Conservation (phyloP, 1,140 invertebrate genomes). For the Battus philenor region DNA sequence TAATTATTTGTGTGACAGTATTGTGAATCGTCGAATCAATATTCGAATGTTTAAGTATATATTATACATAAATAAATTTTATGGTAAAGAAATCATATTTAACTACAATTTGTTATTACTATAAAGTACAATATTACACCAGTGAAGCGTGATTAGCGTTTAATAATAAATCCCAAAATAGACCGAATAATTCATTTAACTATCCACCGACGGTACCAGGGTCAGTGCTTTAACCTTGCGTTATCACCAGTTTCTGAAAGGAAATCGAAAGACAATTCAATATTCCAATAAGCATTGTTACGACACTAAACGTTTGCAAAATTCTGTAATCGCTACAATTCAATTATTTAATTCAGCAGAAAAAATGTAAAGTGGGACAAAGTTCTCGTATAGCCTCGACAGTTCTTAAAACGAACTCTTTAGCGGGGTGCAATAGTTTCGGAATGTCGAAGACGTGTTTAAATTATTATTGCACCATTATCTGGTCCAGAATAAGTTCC, state of each 20-base stretch:
- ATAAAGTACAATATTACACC: no score
- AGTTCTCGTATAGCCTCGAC: no score
- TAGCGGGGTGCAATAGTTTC: conserved; percentile 1
- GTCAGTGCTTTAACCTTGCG: conserved; percentile 20
- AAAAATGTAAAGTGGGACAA: conserved; percentile 2
- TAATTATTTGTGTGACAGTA: no score
- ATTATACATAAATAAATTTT: no score
- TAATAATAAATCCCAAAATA: conserved; percentile 9
- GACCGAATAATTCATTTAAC: background rate
- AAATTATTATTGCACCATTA: conserved; percentile 4
- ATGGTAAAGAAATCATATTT: no score
- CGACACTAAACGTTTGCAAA: conserved; percentile 9
- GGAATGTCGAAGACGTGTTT: conserved; percentile 4
- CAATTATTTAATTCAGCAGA: conserved; percentile 1
- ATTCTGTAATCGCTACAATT: conserved; percentile 3
- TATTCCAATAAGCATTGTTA: conserved; percentile 4
- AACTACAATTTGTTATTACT: no score
- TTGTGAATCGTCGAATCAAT: no score
- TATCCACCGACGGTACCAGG: conserved; percentile 10
- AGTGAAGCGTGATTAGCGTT: conserved; percentile 1
- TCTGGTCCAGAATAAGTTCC: background rate
- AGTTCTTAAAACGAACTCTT: no score
- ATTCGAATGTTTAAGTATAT: no score
- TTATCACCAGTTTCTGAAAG: conserved; percentile 21
- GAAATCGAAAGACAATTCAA: conserved; percentile 19